A percentile compares a stretch with the other conserved stretches of the same genome.
Evolutionary conservation across 2,797 vertebrate genomes (phyloP).

Genomic region (Fringilla coelebs): DNA sequence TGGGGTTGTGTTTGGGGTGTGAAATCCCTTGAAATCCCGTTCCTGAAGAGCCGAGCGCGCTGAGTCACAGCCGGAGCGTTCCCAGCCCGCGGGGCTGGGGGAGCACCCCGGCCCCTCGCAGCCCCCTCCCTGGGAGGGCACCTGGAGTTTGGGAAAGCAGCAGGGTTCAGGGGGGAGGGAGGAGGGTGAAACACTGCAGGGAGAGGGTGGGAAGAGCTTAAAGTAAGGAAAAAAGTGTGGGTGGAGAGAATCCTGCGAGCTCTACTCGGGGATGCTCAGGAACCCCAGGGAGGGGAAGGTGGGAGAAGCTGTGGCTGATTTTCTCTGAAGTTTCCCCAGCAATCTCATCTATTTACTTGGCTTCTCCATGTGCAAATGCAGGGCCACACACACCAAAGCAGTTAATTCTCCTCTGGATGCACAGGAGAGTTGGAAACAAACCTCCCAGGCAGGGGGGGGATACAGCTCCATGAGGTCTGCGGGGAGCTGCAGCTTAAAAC

Average conservation of each 20-base stretch:
- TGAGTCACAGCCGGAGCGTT: slow-evolving; percentile 28
- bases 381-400: slow-evolving; percentile 9
- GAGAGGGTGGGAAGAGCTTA: slow-evolving; percentile 30
- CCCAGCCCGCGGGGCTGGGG: not conserved
- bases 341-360: slow-evolving; percentile 34
- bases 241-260: slow-evolving; percentile 57
- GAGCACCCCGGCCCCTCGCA: not conserved
- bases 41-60: slow-evolving; percentile 48
- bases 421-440: not conserved
- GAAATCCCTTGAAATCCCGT: slow-evolving; percentile 64
- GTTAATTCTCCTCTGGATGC: not conserved
- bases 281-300: slow-evolving; percentile 63
- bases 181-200: not conserved
- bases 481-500: not conserved
- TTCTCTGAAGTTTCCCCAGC: slow-evolving; percentile 55
- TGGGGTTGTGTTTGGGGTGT: slow-evolving; percentile 56
- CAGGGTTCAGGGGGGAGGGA: not conserved
- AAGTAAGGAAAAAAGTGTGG: slow-evolving; percentile 23
- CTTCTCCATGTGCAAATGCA: slow-evolving; percentile 3
- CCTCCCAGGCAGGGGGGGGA: not conserved
- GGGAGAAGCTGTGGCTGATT: slow-evolving; percentile 57
- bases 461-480: not conserved
- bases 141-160: not conserved
- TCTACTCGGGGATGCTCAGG: slow-evolving; percentile 41
- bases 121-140: not conserved